phyloP scores from a whole-genome alignment of 2,888 invertebrate species.

The Agrochola lota region DNA sequence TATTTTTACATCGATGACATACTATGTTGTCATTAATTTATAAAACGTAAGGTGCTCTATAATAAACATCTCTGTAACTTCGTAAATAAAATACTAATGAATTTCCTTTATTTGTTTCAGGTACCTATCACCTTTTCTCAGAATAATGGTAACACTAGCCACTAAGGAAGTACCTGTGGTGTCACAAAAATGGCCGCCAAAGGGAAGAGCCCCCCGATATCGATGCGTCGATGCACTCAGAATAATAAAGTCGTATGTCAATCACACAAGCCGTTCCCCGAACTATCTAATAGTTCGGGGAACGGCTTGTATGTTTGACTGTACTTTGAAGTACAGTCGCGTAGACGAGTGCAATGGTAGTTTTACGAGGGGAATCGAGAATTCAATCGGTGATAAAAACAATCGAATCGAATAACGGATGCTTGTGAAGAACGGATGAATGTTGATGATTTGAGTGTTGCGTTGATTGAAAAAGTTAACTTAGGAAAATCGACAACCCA shows the following conservation, averaged over 20 bases:
- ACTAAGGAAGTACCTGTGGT: slow-evolving; percentile 58
- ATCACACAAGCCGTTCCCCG: no score
- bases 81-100: slow-evolving; percentile 41
- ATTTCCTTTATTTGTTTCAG: slow-evolving; percentile 74
- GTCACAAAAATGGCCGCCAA: slow-evolving; percentile 62
- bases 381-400: slow-evolving; percentile 48
- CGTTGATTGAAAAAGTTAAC: background rate
- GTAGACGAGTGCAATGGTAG: slow-evolving; percentile 55
- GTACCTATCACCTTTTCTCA: slow-evolving; percentile 71
- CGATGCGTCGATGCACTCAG: slow-evolving; percentile 63
- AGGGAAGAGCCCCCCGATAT: slow-evolving; percentile 54
- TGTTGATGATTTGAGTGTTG: background rate
- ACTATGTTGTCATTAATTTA: background rate
- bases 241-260: slow-evolving; percentile 61
- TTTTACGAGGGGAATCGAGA: slow-evolving; percentile 50
- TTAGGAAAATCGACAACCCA: background rate
- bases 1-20: background rate
- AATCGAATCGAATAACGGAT: slow-evolving; percentile 23
- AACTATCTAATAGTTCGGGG: slow-evolving; percentile 67
- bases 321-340: slow-evolving; percentile 60
- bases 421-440: slow-evolving; percentile 1
- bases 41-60: background rate
- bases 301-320: slow-evolving; percentile 63
- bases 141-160: slow-evolving; percentile 63
- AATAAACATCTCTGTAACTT: background rate